Evolutionary conservation across 2,797 vertebrate genomes (phyloP), one percentile per base, ranked within the genome.

Genomic region (Vireo griseus): DNA sequence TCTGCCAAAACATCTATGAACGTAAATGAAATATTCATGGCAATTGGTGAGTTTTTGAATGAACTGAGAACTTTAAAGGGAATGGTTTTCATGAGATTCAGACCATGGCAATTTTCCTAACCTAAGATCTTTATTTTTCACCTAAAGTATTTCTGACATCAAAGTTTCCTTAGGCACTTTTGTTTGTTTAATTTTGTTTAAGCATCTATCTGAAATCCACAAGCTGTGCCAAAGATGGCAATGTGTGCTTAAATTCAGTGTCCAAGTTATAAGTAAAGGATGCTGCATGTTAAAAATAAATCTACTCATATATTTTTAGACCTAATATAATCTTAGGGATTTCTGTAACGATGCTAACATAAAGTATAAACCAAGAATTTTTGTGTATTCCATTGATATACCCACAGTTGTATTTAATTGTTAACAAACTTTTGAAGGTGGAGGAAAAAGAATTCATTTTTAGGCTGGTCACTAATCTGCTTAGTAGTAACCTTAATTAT

Each of bases 11-110:
- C 99, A 42, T 99, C 99, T 92, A 98, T 99, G 99, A 99, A 99
- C 81, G 99, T 99, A 94, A 99, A 99, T 78, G 99, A 99, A 98
- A 99, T 99, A 97, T 99, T 99, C 98, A 99, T 99, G 99, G 99
- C 99, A 97, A 99, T 99, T 92, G 99, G 99, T 99, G 97, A 98
- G 98, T 95, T 84, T 29, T 42, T 59, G 42, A 90, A 55, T 25
- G 54, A 88, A 82, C 21, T 35, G 44, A 68, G 29, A 63, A 57
- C 29, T 86, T 87, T 76, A 22, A 57, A 77, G 33, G n/a, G 15
- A 80, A 17, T 39, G 26, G 9, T 37, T 90, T 79, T 93, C 15
- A 29, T 54, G 18, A 74, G 37, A 35, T 54, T 18, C 13, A 33
- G 74, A 31, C 58, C 61, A n/a, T 50, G 26, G 15, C 40, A 51